Evolutionary conservation across 2,888 invertebrate species (phyloP).

Genomic region (Sturmia bella): DNA sequence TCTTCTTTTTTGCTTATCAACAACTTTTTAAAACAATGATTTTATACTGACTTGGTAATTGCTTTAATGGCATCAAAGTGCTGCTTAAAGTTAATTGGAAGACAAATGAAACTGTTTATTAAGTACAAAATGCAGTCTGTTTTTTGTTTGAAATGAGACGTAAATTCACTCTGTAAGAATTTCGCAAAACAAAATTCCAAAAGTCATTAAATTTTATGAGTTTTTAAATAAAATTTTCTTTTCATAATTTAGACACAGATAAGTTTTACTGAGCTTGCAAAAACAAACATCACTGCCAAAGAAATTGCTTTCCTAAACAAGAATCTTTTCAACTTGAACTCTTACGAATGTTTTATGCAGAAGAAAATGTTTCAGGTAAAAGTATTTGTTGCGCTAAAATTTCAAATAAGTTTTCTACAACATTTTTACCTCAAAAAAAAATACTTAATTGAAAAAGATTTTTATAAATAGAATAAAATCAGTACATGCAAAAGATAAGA

Average conservation of each 20-base stretch:
- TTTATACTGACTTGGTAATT: conserved; percentile 52
- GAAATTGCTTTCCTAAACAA: neutral
- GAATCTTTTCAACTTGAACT: too few relatives aligned
- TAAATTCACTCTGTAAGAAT: conserved; percentile 7
- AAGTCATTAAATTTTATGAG: conserved; percentile 40
- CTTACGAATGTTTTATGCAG: too few relatives aligned
- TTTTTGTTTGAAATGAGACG: neutral
- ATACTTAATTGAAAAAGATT: too few relatives aligned
- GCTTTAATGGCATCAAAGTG: conserved; percentile 51
- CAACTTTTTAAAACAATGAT: conserved; percentile 34
- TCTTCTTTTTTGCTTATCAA: conserved; percentile 6
- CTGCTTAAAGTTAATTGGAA: conserved; percentile 55
- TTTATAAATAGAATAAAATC: too few relatives aligned
- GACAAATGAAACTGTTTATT: conserved; percentile 44
- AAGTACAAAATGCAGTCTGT: conserved; percentile 20
- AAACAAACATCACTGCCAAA: neutral
- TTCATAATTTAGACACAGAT: conserved; percentile 25
- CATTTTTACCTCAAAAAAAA: too few relatives aligned
- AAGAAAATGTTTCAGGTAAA: too few relatives aligned
- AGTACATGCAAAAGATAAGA: too few relatives aligned
- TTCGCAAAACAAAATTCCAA: conserved; percentile 11
- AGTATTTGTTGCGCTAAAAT: too few relatives aligned
- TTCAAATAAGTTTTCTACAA: too few relatives aligned
- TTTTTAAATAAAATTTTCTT: conserved; percentile 31
- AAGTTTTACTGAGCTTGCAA: conserved; percentile 3